Base-by-base conservation (phyloP, 2,113 vertebrate genomes). In the Tragelaphus imberbis region DNA sequence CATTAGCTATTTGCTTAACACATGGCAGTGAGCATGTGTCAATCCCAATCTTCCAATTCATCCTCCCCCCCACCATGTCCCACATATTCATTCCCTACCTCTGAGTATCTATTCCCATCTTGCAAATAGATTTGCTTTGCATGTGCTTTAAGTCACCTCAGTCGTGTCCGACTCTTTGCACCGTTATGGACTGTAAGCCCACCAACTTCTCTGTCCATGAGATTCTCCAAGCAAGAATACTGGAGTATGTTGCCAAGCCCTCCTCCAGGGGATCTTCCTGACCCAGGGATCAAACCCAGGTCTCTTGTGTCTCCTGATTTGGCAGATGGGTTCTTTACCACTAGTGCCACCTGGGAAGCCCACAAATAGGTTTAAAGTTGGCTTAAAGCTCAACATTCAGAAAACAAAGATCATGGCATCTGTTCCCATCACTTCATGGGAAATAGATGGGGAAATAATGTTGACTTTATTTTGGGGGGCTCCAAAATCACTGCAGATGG, bases 101-200 rank as follows among this genome's bases (percentile, higher is more conserved):
- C 68, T 71, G 19, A 23, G n/a, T 71, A 71, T 71, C 19, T 71
- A 40, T 40, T 23, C 10, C n/a, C 10, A 5, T 71, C 19, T 36
- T 71, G 19, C 5, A 23, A 71, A 36, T 40, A 71, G 68, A 71
- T 40, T 71, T 23, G 68, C n/a, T 71, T 71, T 23, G 2, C 2
- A 71, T 23, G 10, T 0, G 0, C 5, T 1, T 10, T 40, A 40
- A 71, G 19, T 40, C 36, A 71, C 68, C n/a, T 71, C n/a, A 40
- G 68, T 71, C 0, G 3, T 71, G 19, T 40, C n/a, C 21, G 5
- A 71, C n/a, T 40, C n/a, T 23, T 71, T 40, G n/a, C 19, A 36
- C 0, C 10, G 10, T 40, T 71, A 71, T 71, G 68, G 19, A 71
- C 68, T 40, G 19, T 40, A 71, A 40, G 19, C 33, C 9, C 19